These are phyloP conservation scores for Centropus bengalensis DNA, from an alignment of 2,113 vertebrate species.

Conservation along the genomic window DNA sequence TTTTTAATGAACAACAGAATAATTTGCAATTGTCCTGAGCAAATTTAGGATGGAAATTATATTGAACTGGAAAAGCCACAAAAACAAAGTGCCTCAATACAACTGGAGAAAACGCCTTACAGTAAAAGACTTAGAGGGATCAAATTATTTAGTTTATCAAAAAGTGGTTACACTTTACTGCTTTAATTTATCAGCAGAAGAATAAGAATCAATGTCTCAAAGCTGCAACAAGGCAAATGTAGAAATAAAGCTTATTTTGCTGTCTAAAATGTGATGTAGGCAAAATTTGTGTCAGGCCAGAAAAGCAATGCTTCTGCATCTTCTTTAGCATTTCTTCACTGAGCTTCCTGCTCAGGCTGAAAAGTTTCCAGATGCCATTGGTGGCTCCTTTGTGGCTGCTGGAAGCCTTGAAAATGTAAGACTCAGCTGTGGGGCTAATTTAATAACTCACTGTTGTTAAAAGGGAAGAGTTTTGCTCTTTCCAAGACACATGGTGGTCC, in stretches of 20 bases:
- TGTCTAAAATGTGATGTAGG: not conserved
- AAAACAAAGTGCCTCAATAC: not conserved
- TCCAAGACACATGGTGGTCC: not conserved
- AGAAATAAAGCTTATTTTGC: not conserved
- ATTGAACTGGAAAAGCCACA: not conserved
- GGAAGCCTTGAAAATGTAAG: not conserved
- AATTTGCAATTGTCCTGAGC: not conserved
- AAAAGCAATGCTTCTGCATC: not conserved
- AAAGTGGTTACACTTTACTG: not conserved
- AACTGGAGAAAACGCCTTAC: not conserved
- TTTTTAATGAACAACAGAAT: slow-evolving; percentile 1
- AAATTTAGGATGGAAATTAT: not conserved
- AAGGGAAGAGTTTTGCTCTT: not conserved
- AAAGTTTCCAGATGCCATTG: not conserved
- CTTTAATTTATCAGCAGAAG: not conserved
- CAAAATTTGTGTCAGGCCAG: not conserved
- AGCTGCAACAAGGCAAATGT: not conserved
- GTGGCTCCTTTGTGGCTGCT: not conserved
- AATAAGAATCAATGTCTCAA: not conserved
- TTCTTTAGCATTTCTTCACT: not conserved
- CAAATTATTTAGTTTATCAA: not conserved
- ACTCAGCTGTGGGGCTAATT: not conserved
- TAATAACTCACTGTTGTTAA: not conserved
- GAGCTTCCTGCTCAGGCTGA: not conserved
- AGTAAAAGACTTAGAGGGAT: not conserved